Conservation (phyloP, 2,113 vertebrate species). For the Sakesphorus luctuosus region DNA sequence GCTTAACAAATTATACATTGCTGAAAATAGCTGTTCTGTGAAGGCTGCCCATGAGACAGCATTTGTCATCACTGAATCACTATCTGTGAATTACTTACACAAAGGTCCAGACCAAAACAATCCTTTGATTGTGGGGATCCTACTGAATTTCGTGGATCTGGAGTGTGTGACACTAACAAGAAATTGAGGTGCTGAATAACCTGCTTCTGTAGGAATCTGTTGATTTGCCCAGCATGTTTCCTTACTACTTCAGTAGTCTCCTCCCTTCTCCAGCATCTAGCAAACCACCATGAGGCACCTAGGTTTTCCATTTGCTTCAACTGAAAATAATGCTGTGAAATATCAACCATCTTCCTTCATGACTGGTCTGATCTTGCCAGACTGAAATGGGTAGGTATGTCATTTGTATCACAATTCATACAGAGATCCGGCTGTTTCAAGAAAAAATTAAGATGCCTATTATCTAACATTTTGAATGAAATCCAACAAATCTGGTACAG, state of each 20-base stretch:
- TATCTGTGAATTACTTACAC: neutral
- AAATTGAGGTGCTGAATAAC: neutral
- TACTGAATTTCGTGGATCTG: too few species aligned
- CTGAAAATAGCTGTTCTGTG: neutral
- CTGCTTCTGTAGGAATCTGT: neutral
- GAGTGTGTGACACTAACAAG: too few species aligned
- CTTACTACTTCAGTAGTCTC: neutral
- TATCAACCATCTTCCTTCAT: neutral
- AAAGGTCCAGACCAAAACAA: too few species aligned
- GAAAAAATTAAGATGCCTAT: neutral
- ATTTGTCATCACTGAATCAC: neutral
- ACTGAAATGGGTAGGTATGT: neutral
- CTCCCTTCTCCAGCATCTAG: neutral
- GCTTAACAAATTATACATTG: neutral
- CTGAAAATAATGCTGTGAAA: neutral
- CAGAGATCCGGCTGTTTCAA: neutral
- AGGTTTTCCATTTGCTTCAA: neutral
- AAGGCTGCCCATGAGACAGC: neutral
- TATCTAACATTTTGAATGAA: neutral
- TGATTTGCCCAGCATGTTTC: neutral
- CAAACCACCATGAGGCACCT: neutral
- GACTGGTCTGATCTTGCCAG: neutral
- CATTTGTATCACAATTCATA: neutral
- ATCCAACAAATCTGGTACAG: neutral
- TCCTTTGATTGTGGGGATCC: too few species aligned